Evolutionary conservation across 2,797 vertebrate species (phyloP).

Genomic region (Dryobates pubescens): DNA sequence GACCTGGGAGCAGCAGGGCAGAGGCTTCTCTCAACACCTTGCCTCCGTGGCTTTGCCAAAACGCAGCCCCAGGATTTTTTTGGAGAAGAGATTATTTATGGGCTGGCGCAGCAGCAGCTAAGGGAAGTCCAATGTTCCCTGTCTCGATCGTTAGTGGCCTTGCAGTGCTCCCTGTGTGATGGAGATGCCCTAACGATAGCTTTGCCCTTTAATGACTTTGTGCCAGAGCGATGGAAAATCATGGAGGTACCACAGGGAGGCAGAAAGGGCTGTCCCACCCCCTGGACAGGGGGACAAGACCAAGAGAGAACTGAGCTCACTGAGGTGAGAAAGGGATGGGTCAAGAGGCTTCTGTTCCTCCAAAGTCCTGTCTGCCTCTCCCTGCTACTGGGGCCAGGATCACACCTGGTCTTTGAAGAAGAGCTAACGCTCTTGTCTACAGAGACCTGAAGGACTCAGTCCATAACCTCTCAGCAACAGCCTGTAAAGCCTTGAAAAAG

Average conservation of each 20-base stretch:
- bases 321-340: background rate
- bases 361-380: accelerated
- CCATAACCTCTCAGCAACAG: background rate
- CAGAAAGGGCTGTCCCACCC: background rate
- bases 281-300: accelerated
- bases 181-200: constrained; percentile 39
- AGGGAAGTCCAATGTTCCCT: constrained; percentile 35
- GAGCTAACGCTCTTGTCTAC: background rate
- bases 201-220: constrained; percentile 58
- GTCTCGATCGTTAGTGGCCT: constrained; percentile 50
- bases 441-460: background rate
- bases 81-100: background rate
- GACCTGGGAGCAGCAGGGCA: background rate
- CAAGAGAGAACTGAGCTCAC: background rate
- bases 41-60: background rate
- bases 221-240: constrained; percentile 33
- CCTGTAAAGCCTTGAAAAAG: background rate
- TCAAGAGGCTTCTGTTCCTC: accelerated
- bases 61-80: background rate
- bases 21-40: background rate
- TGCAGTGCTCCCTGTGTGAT: constrained; percentile 46
- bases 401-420: background rate
- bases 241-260: accelerated
- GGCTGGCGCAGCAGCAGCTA: background rate
- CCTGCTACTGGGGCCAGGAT: background rate